Evolutionary conservation across 2,113 vertebrate genomes (phyloP).

Genomic region (Chrysemys picta): DNA sequence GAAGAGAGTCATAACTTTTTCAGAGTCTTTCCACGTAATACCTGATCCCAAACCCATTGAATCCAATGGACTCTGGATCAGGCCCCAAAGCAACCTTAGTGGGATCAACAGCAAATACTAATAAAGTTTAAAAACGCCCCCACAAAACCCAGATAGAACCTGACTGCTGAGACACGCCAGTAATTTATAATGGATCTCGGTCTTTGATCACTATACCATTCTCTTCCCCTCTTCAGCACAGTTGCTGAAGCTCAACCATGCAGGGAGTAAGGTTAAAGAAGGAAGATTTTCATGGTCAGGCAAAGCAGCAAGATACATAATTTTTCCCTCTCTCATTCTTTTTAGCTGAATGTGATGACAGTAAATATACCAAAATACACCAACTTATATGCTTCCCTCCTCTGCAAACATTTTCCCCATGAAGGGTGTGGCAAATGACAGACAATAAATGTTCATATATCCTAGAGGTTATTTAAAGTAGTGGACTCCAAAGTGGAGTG

Average conservation of each 20-base stretch:
- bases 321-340: slow-evolving; percentile 46
- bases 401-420: background rate
- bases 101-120: slow-evolving; percentile 47
- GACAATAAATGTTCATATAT: slow-evolving; percentile 56
- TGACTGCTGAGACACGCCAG: background rate
- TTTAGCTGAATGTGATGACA: slow-evolving; percentile 57
- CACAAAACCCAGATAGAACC: slow-evolving; percentile 54
- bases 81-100: background rate
- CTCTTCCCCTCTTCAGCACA: slow-evolving; percentile 42
- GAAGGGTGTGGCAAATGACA: background rate
- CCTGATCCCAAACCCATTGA: background rate
- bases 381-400: slow-evolving; percentile 29
- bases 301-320: slow-evolving; percentile 17
- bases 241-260: slow-evolving; percentile 49
- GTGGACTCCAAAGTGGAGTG: too few species aligned
- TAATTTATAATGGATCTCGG: slow-evolving; percentile 45
- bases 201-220: slow-evolving; percentile 59
- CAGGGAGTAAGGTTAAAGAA: slow-evolving; percentile 64
- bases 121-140: slow-evolving; percentile 42
- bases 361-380: slow-evolving; percentile 60
- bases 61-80: background rate
- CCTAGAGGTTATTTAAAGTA: slow-evolving; percentile 65
- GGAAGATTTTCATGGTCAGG: slow-evolving; percentile 63
- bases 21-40: background rate
- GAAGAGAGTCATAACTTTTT: background rate